phyloP scores from a whole-genome alignment of 64 coral and sea anemone species.

The Stichodactyla helianthus region DNA sequence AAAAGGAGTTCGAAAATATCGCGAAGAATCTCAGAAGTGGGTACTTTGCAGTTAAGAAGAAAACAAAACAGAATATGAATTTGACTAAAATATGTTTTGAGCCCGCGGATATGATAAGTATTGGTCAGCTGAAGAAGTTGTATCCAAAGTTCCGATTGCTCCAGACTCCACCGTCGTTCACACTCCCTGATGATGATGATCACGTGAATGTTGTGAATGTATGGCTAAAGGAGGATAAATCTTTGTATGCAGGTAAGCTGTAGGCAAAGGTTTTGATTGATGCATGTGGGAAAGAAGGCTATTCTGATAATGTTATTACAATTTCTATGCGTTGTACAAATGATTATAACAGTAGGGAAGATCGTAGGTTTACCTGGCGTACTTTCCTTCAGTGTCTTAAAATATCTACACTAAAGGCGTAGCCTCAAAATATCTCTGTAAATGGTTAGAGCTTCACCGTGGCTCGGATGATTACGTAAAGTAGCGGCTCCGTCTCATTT shows the following conservation, averaged over 20 bases:
- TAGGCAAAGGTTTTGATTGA: neutral
- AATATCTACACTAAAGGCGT: too few species aligned
- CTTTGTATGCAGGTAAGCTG: slow-evolving; percentile 28
- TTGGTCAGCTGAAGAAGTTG: slow-evolving; percentile 33
- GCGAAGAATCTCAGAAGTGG: slow-evolving; percentile 17
- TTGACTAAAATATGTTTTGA: slow-evolving; percentile 35
- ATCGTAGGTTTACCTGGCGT: too few species aligned
- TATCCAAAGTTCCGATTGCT: slow-evolving; percentile 34
- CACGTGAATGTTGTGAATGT: slow-evolving; percentile 35
- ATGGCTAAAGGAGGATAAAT: slow-evolving; percentile 36
- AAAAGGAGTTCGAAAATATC: slow-evolving; percentile 16
- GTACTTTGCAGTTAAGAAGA: slow-evolving; percentile 40
- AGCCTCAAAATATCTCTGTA: too few species aligned
- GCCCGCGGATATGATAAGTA: slow-evolving; percentile 26
- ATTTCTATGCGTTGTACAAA: too few species aligned
- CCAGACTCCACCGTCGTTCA: slow-evolving; percentile 27
- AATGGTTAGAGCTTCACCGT: too few species aligned
- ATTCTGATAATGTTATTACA: too few species aligned
- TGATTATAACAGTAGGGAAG: too few species aligned
- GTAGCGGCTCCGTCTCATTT: too few species aligned
- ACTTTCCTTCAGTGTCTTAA: too few species aligned
- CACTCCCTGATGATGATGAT: slow-evolving; percentile 11
- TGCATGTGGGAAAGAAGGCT: too few species aligned
- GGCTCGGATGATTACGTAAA: too few species aligned
- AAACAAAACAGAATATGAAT: neutral